A percentile compares a stretch with the other conserved stretches of the same genome.
Conservation (phyloP, 2,797 vertebrate genomes). For the Cynodonichthys magdalenae region DNA sequence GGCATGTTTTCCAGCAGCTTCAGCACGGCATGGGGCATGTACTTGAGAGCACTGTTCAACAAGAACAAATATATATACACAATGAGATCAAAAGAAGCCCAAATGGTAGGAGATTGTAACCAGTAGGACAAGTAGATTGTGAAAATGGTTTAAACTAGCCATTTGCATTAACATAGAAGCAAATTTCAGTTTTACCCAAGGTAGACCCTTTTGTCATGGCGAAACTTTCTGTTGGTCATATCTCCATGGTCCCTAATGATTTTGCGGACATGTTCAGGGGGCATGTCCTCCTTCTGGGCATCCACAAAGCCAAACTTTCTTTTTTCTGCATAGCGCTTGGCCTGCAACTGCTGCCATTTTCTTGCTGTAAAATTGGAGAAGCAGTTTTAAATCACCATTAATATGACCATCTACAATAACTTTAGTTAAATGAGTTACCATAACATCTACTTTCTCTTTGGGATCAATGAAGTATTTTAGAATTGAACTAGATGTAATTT, state of each 20-base stretch:
- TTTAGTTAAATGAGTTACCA: too few species aligned
- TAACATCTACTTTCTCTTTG: too few species aligned
- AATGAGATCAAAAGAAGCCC: background rate
- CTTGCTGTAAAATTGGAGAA: constrained; percentile 80
- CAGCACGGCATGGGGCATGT: constrained; percentile 98
- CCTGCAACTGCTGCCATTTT: constrained; percentile 98
- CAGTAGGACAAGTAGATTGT: background rate
- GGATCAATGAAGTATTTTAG: too few species aligned
- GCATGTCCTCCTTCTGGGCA: constrained; percentile 99
- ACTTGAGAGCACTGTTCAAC: constrained; percentile 90
- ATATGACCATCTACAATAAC: too few species aligned
- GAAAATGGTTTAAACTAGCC: too few species aligned
- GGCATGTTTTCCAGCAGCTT: constrained; percentile 99
- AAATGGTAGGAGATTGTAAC: background rate
- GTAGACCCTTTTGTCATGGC: constrained; percentile 98
- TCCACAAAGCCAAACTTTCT: constrained; percentile 99
- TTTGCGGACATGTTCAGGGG: constrained; percentile 97
- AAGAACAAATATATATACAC: background rate
- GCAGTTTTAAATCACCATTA: background rate
- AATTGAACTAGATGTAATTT: too few species aligned
- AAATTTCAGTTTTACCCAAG: constrained; percentile 83
- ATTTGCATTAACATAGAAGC: background rate
- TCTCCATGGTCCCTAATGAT: constrained; percentile 99
- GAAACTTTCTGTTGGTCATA: constrained; percentile 99
- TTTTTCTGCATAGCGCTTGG: constrained; percentile 98